Base-by-base conservation (phyloP, 2,888 invertebrate species). In the Dynastes maya region DNA sequence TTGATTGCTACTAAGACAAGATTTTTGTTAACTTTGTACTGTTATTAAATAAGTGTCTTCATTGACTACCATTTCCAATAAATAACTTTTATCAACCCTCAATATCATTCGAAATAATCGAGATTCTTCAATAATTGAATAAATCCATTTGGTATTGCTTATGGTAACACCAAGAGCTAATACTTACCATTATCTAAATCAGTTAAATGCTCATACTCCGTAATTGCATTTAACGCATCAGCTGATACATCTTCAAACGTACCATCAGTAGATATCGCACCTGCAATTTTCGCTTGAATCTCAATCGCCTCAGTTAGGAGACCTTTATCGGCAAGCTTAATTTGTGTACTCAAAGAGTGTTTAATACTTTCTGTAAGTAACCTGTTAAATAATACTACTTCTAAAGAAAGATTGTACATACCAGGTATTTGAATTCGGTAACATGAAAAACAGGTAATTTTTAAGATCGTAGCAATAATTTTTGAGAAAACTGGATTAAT, bases 401-500 rank as follows among this genome's bases (percentile, higher is more conserved):
- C 11, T 11, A 8, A 45, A 45, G 0, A 45, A 6, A 11, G 2
- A 45, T 1, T 11, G 8, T 45, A 65, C 22, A 51, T 85, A 92
- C 93, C 89, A 86, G 92, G 90, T 84, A 94, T 90, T 89, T 95
- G 95, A 9, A 96, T 88, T 83, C 89, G 91, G 82, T 90, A 92
- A 86, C 97, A 97, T 74, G 90, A 89, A 4, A 95, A 87, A 85
- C 97, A 97, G 27, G 92, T 91, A 0, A 94, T 89, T 80, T 92
- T 91, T 72, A 96, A 90, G 8, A 97, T 87, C 0, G 90, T 91
- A 77, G 91, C 92, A 22, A 98, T 90, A 45, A 92, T 91, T 85
- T 93, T 94, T 81, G 95, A 94, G 85, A 97, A 97, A 67, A 99
- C 86, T 0, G 99, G 98, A 90, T 99, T 98, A 78, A 96, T 94